Base-by-base conservation (phyloP, 2,888 invertebrate species). In the Buathra laborator region DNA sequence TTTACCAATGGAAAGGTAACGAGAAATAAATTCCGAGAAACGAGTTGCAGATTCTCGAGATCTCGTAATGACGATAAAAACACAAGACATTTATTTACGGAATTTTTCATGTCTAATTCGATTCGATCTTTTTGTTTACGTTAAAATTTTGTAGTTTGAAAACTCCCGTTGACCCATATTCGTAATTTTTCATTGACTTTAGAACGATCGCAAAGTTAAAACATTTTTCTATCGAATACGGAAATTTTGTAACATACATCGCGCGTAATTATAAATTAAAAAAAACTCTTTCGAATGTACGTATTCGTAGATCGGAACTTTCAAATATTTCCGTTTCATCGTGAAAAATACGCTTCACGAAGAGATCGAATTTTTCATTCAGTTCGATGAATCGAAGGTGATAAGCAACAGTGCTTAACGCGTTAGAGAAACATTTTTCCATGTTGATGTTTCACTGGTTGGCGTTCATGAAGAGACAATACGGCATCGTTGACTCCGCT, bases 1-100 rank as follows among this genome's bases (percentile, higher is more conserved):
- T 24, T 24, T 24, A 53, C 14, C 16, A 29, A 68, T 29, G 12
- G 19, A 19, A n/a, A 19, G 37, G 6, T 16, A 71, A 56, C 5
- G 24, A 53, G 19, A 37, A 16, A 24, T 2, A 24, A 24, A 24
- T 24, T 56, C 43, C 56, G 24, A 6, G 56, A 19, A 19, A 59
- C 29, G 71, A 53, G 37, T 71, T 24, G 56, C 24, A 29, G 44
- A 56, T 44, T 29, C 29, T 72, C 44, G 59, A 29, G 72, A 29
- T 72, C 59, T 56, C 29, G 29, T 46, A 72, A 72, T 59, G 59
- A 72, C 59, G 72, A 46, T 43, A 44, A 59, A 59, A 72, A 59
- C 59, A 44, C n/a, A 24, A 43, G 24, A 59, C 24, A 2, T 24
- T 24, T 59, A 72, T 10, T 44, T 14, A 24, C 10, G 44, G 12